These are phyloP conservation scores for Hirundichthys speculiger DNA, from an alignment of 2,113 vertebrate genomes.

Conservation along the genomic window DNA sequence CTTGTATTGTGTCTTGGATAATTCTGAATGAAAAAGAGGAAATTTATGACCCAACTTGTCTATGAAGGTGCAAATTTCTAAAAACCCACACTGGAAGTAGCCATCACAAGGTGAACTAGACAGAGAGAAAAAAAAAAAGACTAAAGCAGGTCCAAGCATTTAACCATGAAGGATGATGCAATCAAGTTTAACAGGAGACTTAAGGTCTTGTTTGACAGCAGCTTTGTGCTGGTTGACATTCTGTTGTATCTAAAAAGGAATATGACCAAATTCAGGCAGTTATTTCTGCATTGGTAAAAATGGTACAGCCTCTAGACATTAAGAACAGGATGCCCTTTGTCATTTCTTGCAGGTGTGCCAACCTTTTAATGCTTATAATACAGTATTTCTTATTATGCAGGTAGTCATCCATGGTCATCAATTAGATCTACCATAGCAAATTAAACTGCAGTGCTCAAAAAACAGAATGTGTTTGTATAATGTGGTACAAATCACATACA, in stretches of 20 bases:
- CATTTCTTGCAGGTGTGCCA: neutral
- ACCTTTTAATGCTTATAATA: neutral
- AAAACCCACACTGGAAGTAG: slow-evolving; percentile 18
- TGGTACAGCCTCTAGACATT: too few species aligned
- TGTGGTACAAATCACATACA: slow-evolving; percentile 9
- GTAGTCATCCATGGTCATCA: slow-evolving; percentile 25
- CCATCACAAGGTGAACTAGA: slow-evolving; percentile 1
- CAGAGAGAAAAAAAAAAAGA: too few species aligned
- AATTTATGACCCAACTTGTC: slow-evolving; percentile 1
- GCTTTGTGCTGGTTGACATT: slow-evolving; percentile 35
- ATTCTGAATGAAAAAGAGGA: neutral
- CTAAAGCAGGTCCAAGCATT: slow-evolving; percentile 53
- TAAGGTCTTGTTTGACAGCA: slow-evolving; percentile 45
- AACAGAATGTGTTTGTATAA: neutral
- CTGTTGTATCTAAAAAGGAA: slow-evolving; percentile 37
- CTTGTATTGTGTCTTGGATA: neutral
- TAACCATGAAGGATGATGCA: slow-evolving; percentile 36
- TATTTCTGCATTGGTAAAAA: neutral
- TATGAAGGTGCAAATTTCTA: slow-evolving; percentile 13
- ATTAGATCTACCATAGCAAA: neutral
- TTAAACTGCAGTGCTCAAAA: slow-evolving; percentile 3
- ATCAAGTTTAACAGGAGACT: slow-evolving; percentile 76
- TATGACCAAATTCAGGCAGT: slow-evolving; percentile 27
- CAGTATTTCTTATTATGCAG: slow-evolving; percentile 1
- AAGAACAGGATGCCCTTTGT: neutral